phyloP scores from a whole-genome alignment of 2,113 vertebrate species.

The Cyprinodon tularosa region DNA sequence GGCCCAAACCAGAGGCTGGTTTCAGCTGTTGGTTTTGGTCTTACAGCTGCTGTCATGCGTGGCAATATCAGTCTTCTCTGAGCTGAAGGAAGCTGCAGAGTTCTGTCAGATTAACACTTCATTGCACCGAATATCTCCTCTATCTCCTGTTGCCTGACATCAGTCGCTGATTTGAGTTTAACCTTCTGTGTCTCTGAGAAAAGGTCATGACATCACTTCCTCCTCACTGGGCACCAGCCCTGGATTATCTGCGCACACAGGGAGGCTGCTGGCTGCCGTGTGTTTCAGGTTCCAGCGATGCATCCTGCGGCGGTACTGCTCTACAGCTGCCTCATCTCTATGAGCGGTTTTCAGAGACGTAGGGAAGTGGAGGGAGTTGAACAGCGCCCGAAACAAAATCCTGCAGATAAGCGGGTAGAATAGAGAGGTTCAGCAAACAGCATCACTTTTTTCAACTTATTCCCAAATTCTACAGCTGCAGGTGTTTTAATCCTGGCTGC shows the following conservation, averaged over 20 bases:
- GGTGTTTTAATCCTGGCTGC: too few relatives aligned
- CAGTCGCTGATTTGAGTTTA: neutral
- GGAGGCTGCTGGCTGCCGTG: slow-evolving; percentile 1
- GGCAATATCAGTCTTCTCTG: neutral
- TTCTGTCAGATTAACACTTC: neutral
- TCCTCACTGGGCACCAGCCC: slow-evolving; percentile 32
- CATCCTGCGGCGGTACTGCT: slow-evolving; percentile 60
- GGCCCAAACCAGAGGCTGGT: neutral
- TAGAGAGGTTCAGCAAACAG: neutral
- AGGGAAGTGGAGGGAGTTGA: slow-evolving; percentile 76
- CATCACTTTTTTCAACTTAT: neutral
- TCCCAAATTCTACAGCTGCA: too few relatives aligned
- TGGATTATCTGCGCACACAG: slow-evolving; percentile 17
- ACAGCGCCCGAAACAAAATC: slow-evolving; percentile 77
- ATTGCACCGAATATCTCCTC: neutral
- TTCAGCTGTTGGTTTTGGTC: neutral
- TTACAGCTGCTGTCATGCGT: neutral
- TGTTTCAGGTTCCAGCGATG: slow-evolving; percentile 66
- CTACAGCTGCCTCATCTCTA: slow-evolving; percentile 57
- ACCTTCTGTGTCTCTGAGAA: neutral
- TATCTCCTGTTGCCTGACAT: neutral
- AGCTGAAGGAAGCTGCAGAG: neutral
- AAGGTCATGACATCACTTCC: slow-evolving; percentile 47
- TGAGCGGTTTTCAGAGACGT: slow-evolving; percentile 69
- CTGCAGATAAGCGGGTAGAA: slow-evolving; percentile 63